These are phyloP conservation scores for Napeogenes sylphis DNA, from an alignment of 2,888 invertebrate genomes.

Conservation along the genomic window DNA sequence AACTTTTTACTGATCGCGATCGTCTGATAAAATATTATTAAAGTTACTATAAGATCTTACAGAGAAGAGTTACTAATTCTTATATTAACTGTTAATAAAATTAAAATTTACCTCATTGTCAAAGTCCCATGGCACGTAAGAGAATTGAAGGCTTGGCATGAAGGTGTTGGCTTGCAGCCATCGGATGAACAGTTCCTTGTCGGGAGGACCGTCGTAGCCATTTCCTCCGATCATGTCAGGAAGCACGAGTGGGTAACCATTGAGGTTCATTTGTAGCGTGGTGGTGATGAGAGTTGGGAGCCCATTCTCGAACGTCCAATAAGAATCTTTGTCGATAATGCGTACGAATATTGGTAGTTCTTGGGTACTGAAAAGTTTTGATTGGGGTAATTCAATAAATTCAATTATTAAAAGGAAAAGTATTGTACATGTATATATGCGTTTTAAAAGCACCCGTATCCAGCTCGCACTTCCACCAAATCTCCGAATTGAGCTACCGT, in stretches of 20 bases:
- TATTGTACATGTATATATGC: background rate
- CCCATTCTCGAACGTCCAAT: conserved; percentile 83
- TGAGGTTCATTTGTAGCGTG: conserved; percentile 79
- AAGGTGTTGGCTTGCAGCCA: conserved; percentile 89
- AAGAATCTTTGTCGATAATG: conserved; percentile 87
- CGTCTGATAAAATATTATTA: conserved; percentile 56
- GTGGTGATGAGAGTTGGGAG: conserved; percentile 84
- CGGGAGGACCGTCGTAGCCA: conserved; percentile 75
- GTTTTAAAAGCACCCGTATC: conserved; percentile 48
- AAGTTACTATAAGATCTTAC: background rate
- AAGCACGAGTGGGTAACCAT: conserved; percentile 84
- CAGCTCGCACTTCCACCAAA: conserved; percentile 74
- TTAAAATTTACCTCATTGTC: conserved; percentile 69
- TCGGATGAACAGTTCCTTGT: conserved; percentile 82
- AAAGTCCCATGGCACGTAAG: conserved; percentile 88
- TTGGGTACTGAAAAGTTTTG: conserved; percentile 74
- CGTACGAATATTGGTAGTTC: conserved; percentile 83
- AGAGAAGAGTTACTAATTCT: too few relatives aligned
- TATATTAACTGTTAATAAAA: background rate
- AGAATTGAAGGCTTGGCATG: conserved; percentile 89
- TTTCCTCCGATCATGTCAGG: conserved; percentile 89
- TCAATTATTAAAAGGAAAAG: background rate
- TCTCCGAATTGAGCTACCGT: conserved; percentile 78
- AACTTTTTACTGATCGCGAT: conserved; percentile 79
- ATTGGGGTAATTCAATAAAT: background rate